Conservation (phyloP, 2,888 invertebrate species). For the Eledone cirrhosa region DNA sequence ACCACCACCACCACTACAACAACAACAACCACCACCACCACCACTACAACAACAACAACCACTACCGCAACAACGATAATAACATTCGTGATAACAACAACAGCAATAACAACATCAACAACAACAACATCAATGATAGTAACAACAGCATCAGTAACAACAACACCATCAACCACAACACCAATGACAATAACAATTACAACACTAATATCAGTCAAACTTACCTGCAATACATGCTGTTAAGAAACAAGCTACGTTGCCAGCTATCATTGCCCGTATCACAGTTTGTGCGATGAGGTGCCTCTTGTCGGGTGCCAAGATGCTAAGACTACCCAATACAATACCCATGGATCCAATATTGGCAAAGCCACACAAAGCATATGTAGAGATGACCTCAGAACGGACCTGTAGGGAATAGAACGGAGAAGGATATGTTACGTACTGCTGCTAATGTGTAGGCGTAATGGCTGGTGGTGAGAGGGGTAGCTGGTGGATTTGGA, state of each 20-base stretch:
- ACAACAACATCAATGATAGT: too few species aligned
- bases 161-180: neutral
- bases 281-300: constrained; percentile 51
- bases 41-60: too few species aligned
- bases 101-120: too few species aligned
- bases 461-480: too few species aligned
- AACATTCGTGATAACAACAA: too few species aligned
- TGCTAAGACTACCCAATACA: constrained; percentile 55
- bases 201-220: neutral
- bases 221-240: constrained; percentile 65
- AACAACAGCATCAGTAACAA: neutral
- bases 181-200: neutral
- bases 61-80: too few species aligned
- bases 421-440: too few species aligned
- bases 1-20: too few species aligned
- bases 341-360: constrained; percentile 61
- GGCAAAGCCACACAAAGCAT: constrained; percentile 64
- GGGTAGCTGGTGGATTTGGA: too few species aligned
- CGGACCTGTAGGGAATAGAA: constrained; percentile 28
- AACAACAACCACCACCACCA: too few species aligned
- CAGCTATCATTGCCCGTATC: constrained; percentile 64
- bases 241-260: constrained; percentile 65
- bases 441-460: too few species aligned
- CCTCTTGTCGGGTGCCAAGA: constrained; percentile 57
- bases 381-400: constrained; percentile 58